Percentiles rank a stretch among this genome's conserved stretches.
phyloP scores from a whole-genome alignment of 1,140 invertebrate species.

The Drosophila sproati region DNA sequence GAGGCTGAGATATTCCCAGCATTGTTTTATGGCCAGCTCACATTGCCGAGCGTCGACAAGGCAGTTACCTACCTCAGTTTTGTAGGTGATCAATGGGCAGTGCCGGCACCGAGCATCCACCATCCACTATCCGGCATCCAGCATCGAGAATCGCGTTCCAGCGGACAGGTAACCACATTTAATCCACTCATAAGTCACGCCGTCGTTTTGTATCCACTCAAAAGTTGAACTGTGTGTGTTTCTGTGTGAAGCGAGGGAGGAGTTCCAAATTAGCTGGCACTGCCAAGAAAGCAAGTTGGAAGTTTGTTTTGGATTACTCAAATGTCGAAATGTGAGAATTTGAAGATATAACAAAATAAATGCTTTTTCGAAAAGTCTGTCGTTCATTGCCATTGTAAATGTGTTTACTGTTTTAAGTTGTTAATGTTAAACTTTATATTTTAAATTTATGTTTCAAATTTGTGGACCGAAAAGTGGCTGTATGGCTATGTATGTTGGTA shows the following conservation, averaged over 20 bases:
- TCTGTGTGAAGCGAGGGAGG: slow-evolving; percentile 12
- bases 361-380: no score
- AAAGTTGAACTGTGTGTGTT: not conserved
- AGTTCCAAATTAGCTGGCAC: not conserved
- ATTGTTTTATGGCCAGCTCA: slow-evolving; percentile 45
- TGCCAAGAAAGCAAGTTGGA: not conserved
- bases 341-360: no score
- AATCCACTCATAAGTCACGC: slow-evolving; percentile 74
- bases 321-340: no score
- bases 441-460: no score
- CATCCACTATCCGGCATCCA: not conserved
- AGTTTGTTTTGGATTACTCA: not conserved
- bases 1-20: slow-evolving; percentile 44
- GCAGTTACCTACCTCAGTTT: slow-evolving; percentile 51
- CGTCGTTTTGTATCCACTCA: slow-evolving; percentile 36
- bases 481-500: not conserved
- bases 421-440: no score
- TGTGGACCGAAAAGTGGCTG: no score
- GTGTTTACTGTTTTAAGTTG: no score
- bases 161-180: slow-evolving; percentile 55
- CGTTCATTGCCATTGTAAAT: no score
- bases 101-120: slow-evolving; percentile 1
- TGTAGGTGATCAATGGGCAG: slow-evolving; percentile 19
- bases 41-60: slow-evolving; percentile 50
- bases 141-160: not conserved